These are phyloP conservation scores for Mamestra configurata DNA, from an alignment of 1,140 invertebrate genomes.

Conservation along the genomic window DNA sequence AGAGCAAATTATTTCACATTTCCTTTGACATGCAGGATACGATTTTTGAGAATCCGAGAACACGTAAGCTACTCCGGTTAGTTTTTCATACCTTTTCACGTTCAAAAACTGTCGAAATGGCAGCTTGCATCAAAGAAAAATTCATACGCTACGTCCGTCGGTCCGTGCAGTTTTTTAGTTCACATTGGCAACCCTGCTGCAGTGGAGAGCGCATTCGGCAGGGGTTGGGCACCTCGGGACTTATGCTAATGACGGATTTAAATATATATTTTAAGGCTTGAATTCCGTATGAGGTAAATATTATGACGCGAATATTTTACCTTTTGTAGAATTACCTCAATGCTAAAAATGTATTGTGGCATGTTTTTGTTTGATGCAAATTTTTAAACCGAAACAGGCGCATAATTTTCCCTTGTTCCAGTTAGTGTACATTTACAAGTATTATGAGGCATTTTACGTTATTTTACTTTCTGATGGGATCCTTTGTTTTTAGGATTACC, in stretches of 20 bases:
- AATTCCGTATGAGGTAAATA: constrained; percentile 19
- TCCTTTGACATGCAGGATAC: too few relatives aligned
- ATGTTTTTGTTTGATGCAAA: background rate
- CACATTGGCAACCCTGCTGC: constrained; percentile 6
- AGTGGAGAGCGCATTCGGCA: constrained; percentile 1
- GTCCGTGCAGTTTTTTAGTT: background rate
- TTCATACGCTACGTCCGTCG: background rate
- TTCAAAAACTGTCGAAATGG: background rate
- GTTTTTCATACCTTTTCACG: background rate
- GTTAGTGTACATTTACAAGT: background rate
- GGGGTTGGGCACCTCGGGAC: constrained; percentile 8
- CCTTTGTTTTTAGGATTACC: background rate
- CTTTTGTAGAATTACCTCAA: constrained; percentile 7
- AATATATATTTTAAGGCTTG: constrained; percentile 52
- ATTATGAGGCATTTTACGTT: background rate
- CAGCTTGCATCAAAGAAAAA: background rate
- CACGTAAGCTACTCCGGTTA: too few relatives aligned
- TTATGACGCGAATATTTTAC: constrained; percentile 17
- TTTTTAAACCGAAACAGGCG: background rate
- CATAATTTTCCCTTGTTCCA: background rate
- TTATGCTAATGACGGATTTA: constrained; percentile 59
- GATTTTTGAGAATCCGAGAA: too few relatives aligned
- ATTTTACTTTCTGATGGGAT: background rate
- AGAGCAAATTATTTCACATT: too few relatives aligned
- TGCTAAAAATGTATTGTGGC: background rate